These are phyloP conservation scores for Lithophane ornitopus DNA, from an alignment of 2,888 invertebrate species.

Conservation along the genomic window DNA sequence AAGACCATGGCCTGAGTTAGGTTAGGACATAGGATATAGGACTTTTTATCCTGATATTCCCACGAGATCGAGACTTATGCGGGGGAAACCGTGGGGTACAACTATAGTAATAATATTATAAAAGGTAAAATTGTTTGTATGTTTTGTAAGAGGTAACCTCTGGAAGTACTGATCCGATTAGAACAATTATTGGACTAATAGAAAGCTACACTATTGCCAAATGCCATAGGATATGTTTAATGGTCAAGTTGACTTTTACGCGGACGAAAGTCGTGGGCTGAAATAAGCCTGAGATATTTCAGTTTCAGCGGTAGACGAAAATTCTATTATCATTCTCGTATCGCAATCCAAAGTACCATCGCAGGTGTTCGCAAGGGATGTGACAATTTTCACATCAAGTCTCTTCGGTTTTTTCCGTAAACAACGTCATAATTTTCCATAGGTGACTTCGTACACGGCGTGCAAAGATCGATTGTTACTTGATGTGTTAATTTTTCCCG, in stretches of 20 bases:
- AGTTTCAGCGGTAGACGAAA: background rate
- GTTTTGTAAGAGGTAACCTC: too few relatives aligned
- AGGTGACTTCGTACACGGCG: background rate
- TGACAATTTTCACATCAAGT: conserved; percentile 10
- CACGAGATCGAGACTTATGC: too few relatives aligned
- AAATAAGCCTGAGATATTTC: background rate
- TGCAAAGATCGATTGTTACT: conserved; percentile 30
- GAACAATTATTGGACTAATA: too few relatives aligned
- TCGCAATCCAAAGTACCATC: background rate
- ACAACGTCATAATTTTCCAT: conserved; percentile 16
- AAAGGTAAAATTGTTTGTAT: too few relatives aligned
- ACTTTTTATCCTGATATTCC: too few relatives aligned
- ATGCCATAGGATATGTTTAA: background rate
- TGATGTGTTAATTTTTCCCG: conserved; percentile 26
- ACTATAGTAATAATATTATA: too few relatives aligned
- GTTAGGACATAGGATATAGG: too few relatives aligned
- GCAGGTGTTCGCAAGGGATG: background rate
- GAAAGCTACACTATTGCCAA: too few relatives aligned
- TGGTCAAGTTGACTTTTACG: background rate
- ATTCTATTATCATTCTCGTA: background rate
- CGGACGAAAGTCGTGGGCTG: background rate
- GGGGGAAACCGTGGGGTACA: too few relatives aligned
- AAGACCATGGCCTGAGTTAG: too few relatives aligned
- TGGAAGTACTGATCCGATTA: too few relatives aligned
- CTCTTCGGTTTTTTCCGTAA: background rate